Percentiles rank a stretch among this genome's conserved stretches.
Conservation (phyloP, 2,888 invertebrate genomes). For the Ferrisia virgata region DNA sequence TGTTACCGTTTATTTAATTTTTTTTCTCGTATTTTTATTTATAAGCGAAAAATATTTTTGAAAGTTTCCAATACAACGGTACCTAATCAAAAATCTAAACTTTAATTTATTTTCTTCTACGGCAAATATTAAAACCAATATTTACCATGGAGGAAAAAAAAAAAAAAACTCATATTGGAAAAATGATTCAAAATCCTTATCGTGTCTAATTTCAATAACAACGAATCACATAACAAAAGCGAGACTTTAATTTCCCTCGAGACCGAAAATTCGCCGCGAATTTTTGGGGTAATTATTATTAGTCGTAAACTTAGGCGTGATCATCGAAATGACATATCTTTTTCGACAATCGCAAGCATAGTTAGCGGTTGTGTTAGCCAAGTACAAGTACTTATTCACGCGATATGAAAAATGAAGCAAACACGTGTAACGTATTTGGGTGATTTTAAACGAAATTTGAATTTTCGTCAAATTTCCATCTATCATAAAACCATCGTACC, state of each 20-base stretch:
- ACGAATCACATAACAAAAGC: background rate
- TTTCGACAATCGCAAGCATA: background rate
- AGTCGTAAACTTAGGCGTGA: background rate
- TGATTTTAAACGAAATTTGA: background rate
- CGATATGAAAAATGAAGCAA: background rate
- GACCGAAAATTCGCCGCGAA: background rate
- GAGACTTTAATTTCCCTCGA: conserved; percentile 1
- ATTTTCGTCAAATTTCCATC: background rate
- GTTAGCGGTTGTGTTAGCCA: background rate
- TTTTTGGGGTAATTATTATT: background rate
- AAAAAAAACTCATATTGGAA: background rate
- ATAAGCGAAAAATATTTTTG: no score
- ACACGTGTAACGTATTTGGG: background rate
- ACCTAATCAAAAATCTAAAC: background rate
- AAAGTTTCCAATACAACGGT: no score
- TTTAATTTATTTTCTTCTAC: background rate
- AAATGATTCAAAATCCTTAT: background rate
- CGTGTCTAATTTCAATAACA: conserved; percentile 7
- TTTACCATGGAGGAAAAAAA: background rate
- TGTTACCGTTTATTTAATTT: no score
- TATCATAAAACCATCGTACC: background rate
- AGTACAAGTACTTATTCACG: background rate
- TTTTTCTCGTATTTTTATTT: no score
- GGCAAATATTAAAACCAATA: background rate
- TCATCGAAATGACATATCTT: background rate